Evolutionary conservation across 2,113 vertebrate species (phyloP).

Genomic region (Rhagologus leucostigma): DNA sequence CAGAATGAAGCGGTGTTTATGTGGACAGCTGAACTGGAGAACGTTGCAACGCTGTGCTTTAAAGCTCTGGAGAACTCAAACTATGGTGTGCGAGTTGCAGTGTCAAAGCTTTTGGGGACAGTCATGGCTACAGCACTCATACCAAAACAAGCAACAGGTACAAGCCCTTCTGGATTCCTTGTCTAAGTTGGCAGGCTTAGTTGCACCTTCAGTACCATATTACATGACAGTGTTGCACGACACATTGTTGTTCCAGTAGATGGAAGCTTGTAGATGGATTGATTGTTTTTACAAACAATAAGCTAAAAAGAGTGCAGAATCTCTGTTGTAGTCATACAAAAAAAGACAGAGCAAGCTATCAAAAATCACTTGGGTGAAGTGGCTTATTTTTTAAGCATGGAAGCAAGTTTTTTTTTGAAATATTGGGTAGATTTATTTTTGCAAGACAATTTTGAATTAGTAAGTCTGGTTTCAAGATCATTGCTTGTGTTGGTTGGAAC

Average conservation of each 20-base stretch:
- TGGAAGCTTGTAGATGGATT: background rate
- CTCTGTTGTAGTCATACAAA: background rate
- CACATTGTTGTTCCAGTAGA: background rate
- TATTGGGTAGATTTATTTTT: background rate
- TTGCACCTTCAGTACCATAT: background rate
- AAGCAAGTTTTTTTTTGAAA: background rate
- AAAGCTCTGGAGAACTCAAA: conserved; percentile 97
- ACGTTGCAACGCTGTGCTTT: conserved; percentile 92
- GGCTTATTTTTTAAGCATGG: background rate
- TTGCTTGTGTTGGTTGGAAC: background rate
- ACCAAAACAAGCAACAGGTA: conserved; percentile 97
- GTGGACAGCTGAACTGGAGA: conserved; percentile 98
- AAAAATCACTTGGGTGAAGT: background rate
- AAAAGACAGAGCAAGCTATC: background rate
- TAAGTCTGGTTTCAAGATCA: background rate
- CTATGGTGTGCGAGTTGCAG: conserved; percentile 93
- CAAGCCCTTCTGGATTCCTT: background rate
- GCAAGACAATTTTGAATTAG: background rate
- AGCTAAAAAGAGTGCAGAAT: background rate
- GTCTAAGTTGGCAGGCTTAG: background rate
- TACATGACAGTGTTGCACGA: background rate
- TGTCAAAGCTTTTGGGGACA: conserved; percentile 91
- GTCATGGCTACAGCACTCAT: conserved; percentile 97
- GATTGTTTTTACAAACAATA: background rate
- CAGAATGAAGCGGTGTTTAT: conserved; percentile 98